These are phyloP conservation scores for Pristionchus arcanus DNA, from an alignment of 2,888 invertebrate species.

Conservation along the genomic window DNA sequence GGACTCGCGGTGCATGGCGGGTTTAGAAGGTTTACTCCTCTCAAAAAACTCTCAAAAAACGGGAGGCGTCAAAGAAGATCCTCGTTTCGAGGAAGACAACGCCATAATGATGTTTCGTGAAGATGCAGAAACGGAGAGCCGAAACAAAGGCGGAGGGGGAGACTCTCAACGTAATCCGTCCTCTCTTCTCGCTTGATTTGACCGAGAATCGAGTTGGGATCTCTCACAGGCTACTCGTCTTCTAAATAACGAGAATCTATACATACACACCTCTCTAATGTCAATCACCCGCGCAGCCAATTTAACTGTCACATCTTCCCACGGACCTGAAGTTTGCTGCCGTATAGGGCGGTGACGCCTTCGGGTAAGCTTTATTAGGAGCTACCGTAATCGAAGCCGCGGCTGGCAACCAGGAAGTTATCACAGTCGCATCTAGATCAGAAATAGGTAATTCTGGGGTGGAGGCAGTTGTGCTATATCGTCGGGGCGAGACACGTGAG, in stretches of 20 bases:
- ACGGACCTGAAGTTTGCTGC: not conserved
- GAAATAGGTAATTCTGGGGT: not conserved
- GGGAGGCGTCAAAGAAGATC: not conserved
- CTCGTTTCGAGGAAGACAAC: conserved; percentile 43
- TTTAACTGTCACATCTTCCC: conserved; percentile 9
- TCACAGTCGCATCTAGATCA: not conserved
- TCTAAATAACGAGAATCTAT: not conserved
- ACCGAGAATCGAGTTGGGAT: conserved; percentile 32
- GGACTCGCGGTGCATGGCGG: not conserved
- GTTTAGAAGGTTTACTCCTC: not conserved
- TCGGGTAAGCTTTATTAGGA: not conserved
- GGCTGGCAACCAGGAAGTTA: not conserved
- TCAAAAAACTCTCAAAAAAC: conserved; percentile 3
- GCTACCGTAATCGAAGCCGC: not conserved
- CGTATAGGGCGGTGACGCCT: not conserved
- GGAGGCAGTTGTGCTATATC: not conserved
- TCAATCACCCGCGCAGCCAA: not conserved
- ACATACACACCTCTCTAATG: not conserved
- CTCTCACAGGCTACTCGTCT: not conserved
- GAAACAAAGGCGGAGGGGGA: conserved; percentile 1
- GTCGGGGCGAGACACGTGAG: not conserved
- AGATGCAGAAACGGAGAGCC: conserved; percentile 25
- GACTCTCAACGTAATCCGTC: conserved; percentile 1
- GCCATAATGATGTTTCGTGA: conserved; percentile 23
- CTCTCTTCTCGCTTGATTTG: conserved; percentile 50